These are phyloP conservation scores for Limnephilus lunatus DNA, from an alignment of 2,888 invertebrate genomes.

Conservation along the genomic window DNA sequence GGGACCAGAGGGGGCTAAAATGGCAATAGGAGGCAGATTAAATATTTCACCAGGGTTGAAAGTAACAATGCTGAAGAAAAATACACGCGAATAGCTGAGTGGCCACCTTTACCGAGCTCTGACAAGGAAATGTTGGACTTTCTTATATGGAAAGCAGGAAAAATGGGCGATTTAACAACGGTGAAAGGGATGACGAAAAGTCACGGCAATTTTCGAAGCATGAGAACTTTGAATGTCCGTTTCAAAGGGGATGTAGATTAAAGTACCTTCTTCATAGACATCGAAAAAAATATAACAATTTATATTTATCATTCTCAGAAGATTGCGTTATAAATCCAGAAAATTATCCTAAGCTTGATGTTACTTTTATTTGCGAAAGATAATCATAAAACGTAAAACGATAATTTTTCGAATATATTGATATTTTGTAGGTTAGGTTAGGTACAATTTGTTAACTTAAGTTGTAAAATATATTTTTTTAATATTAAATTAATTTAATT, in stretches of 20 bases:
- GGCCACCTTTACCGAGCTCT: constrained; percentile 19
- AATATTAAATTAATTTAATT: no score
- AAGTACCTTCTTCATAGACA: no score
- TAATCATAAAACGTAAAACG: neutral
- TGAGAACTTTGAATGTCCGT: neutral
- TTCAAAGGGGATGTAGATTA: neutral
- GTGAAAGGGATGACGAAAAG: neutral
- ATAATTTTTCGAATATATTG: no score
- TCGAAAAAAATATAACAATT: no score
- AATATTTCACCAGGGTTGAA: constrained; percentile 63
- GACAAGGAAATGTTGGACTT: constrained; percentile 14
- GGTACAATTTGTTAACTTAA: no score
- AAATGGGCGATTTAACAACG: neutral
- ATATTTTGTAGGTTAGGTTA: no score
- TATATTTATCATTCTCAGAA: no score
- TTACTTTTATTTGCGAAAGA: neutral
- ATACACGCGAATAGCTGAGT: constrained; percentile 53
- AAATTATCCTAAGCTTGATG: neutral
- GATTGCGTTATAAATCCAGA: neutral
- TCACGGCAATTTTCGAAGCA: neutral
- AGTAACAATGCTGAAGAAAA: constrained; percentile 59
- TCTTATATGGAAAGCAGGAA: constrained; percentile 35
- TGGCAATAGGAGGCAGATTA: constrained; percentile 62
- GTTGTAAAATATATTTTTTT: no score
- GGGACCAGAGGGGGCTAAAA: neutral